Evolutionary conservation across 2,113 vertebrate genomes (phyloP), one percentile per base, ranked within the genome.

Genomic region (Ellobius talpinus): DNA sequence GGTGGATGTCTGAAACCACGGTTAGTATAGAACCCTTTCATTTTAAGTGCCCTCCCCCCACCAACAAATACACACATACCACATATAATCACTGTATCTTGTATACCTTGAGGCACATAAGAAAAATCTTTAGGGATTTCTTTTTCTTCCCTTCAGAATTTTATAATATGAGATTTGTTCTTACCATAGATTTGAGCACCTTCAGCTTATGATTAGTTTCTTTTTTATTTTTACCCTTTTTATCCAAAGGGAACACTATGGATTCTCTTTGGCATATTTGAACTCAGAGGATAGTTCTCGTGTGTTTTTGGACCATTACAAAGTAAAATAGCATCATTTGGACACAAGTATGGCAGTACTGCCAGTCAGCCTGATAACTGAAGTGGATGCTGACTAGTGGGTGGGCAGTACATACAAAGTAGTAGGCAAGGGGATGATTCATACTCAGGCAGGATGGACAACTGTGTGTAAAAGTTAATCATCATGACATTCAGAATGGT

Each of bases 1-100:
- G 58, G 23, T 4, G 7, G 29, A 45, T 89, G 24, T 36, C 10
- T 31, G 52, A 81, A 81, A 61, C 42, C 8, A 19, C 26, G 2
- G 36, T 2, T 33, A 33, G 17, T 50, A 89, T 10, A 72, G 39
- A n/a, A 81, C 1, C 3, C 12, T 58, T 4, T 79, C 12, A 24
- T 39, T 72, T 63, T 4, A 82, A 21, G 11, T 63, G 1, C 3
- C 5, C 4, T 8, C 7, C 9, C 7, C 2, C 7, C 3, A 65
- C 63, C 26, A 2, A 70, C 31, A 70, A 4, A 68, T 33, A 36
- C 31, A 19, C 55, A 58, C 5, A 65, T 42, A 24, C 24, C n/a
- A 79, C 55, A 11, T 26, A 74, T 14, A 10, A 39, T 84, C 17
- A 5, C 17, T 61, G 8, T 7, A 39, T n/a, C 7, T 42, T 65